Conservation (phyloP, 2,888 invertebrate species). For the Lasioglossum morio region DNA sequence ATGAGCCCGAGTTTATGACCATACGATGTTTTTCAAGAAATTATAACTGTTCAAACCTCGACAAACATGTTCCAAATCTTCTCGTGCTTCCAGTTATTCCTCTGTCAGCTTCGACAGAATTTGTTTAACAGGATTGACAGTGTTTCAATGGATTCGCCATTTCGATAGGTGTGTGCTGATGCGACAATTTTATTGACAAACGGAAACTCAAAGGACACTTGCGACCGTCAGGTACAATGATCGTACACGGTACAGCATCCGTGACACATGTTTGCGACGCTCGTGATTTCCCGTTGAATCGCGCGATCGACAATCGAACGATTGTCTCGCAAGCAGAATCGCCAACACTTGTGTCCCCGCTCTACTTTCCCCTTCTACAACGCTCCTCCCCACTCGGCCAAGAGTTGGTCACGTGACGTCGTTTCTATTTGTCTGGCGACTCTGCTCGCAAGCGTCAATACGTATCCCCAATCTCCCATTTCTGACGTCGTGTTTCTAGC, state of each 20-base stretch:
- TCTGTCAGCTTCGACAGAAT: not conserved
- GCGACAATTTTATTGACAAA: conserved; percentile 70
- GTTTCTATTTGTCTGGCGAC: no score
- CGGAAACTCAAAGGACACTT: conserved; percentile 72
- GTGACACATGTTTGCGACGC: not conserved
- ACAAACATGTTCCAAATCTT: not conserved
- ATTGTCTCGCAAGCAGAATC: no score
- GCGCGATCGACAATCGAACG: not conserved
- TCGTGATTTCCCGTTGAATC: not conserved
- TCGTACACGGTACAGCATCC: conserved; percentile 57
- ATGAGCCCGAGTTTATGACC: not conserved
- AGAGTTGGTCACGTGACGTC: no score
- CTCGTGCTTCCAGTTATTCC: not conserved
- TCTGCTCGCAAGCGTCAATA: not conserved
- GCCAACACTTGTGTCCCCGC: no score
- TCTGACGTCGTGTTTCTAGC: not conserved
- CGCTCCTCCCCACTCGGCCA: no score
- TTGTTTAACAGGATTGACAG: not conserved
- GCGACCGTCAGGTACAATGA: conserved; percentile 77
- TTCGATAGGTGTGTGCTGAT: not conserved
- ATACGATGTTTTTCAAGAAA: not conserved
- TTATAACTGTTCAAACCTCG: not conserved
- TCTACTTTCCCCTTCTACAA: no score
- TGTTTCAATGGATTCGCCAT: not conserved
- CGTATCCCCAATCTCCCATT: not conserved